Evolutionary conservation across 2,797 vertebrate species (phyloP), one percentile per base, ranked within the genome.

Genomic region (Pagetopsis macropterus): DNA sequence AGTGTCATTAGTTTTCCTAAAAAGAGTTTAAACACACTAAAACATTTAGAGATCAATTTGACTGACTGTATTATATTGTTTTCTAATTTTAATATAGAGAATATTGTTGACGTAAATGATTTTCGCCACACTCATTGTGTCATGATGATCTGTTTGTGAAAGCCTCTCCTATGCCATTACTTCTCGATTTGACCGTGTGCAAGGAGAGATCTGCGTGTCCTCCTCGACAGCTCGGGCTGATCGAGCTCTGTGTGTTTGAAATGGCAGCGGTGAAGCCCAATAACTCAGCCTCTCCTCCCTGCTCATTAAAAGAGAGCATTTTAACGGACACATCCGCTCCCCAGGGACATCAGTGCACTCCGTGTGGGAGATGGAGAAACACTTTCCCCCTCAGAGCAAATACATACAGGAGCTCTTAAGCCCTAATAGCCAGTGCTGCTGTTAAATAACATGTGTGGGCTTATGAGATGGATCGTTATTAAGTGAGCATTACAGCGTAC

Each of bases 401-500:
- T 52, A 67, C 59, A 78, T 48, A 43, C 77, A 56, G 65, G 9
- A 65, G 62, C 66, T 74, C 62, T 60, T 51, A 54, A 74, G 65
- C 65, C 69, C 66, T 79, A 62, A 78, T 65, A 66, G 70, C 71
- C 51, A 40, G 12, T 12, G 60, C 70, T 63, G 73, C 62, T 76
- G 72, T 75, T 82, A 72, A 74, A 76, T 55, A 78, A 82, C 72
- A 66, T 19, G 23, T 73, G 70, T 78, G 67, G 80, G 73, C 54
- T 75, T 72, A 74, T 45, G 76, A 86, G 79, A 82, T 15, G 54
- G 84, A 78, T 81, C 52, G 15, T 83, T 83, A 68, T 76, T 65
- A 83, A 87, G 76, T 76, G 75, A 8, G 61, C 75, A 54, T 83
- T 70, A 76, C 31, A 57, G 75, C 76, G 78, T 80, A 90, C 88